Evolutionary conservation across 1,140 invertebrate genomes (phyloP).

Genomic region (Drosophila busckii): DNA sequence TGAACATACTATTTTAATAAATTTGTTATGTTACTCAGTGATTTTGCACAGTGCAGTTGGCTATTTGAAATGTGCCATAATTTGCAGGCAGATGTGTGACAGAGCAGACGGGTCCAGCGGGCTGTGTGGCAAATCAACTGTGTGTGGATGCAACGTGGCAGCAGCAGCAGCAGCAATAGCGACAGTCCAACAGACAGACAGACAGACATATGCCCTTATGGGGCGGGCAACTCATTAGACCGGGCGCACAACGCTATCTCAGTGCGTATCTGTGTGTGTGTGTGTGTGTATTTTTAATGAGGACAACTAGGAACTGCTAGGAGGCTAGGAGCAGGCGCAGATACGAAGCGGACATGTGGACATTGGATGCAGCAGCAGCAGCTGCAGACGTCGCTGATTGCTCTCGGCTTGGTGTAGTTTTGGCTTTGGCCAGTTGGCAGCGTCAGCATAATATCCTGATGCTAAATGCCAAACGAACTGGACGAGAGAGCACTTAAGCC

Average conservation of each 20-base stretch:
- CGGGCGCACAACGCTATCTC: constrained; percentile 16
- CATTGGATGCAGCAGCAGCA: constrained; percentile 62
- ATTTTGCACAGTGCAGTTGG: constrained; percentile 31
- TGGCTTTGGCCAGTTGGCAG: constrained; percentile 65
- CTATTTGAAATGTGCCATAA: constrained; percentile 73
- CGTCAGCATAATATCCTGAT: constrained; percentile 79
- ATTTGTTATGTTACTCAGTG: no score
- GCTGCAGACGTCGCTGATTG: constrained; percentile 71
- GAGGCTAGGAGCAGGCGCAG: constrained; percentile 36
- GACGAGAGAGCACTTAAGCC: constrained; percentile 58
- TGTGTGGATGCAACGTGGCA: constrained; percentile 26
- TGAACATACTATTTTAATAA: no score
- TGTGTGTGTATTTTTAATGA: constrained; percentile 55
- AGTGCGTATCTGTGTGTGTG: constrained; percentile 5
- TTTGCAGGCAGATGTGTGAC: constrained; percentile 73
- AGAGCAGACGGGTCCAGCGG: constrained; percentile 44
- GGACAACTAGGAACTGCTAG: constrained; percentile 30
- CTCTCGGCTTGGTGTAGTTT: no score
- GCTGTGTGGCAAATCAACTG: constrained; percentile 37
- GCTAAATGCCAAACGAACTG: constrained; percentile 70
- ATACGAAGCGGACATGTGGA: constrained; percentile 44
- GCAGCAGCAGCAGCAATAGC: no score
- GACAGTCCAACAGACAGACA: neutral
- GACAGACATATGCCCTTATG: constrained; percentile 47
- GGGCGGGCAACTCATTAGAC: constrained; percentile 63